phyloP scores from a whole-genome alignment of 2,888 invertebrate genomes.

The Seira musarum region DNA sequence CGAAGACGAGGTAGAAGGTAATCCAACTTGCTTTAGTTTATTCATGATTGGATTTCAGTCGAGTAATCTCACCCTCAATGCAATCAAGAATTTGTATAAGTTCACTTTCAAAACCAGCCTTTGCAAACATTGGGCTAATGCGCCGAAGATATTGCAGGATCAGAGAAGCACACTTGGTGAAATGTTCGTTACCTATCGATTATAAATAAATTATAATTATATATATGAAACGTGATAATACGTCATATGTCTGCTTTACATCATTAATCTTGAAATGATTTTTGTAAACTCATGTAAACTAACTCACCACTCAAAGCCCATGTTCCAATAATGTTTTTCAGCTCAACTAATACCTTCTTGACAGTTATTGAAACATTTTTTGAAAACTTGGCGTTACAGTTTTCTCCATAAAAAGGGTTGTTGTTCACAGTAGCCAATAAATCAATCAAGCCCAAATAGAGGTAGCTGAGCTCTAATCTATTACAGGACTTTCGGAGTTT shows the following conservation, averaged over 20 bases:
- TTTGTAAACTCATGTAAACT: not conserved
- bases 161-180: slow-evolving; percentile 26
- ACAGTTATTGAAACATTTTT: slow-evolving; percentile 46
- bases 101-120: slow-evolving; percentile 44
- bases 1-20: not conserved
- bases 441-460: slow-evolving; percentile 63
- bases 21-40: slow-evolving; percentile 31
- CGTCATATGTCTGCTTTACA: too few relatives aligned
- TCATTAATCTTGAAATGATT: too few relatives aligned
- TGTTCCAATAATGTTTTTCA: slow-evolving; percentile 58
- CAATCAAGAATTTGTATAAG: slow-evolving; percentile 45
- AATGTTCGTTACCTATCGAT: slow-evolving; percentile 26
- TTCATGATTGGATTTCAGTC: slow-evolving; percentile 38
- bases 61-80: slow-evolving; percentile 54
- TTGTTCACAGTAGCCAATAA: slow-evolving; percentile 57
- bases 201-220: not conserved
- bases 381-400: slow-evolving; percentile 29
- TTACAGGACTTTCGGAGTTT: slow-evolving; percentile 51
- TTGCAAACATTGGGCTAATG: slow-evolving; percentile 47
- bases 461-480: slow-evolving; percentile 56
- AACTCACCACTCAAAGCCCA: slow-evolving; percentile 64
- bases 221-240: too few relatives aligned
- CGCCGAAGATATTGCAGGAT: slow-evolving; percentile 58
- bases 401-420: slow-evolving; percentile 64
- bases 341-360: slow-evolving; percentile 63